phyloP scores from a whole-genome alignment of 2,888 invertebrate genomes.

The Tachystola acroxantha region DNA sequence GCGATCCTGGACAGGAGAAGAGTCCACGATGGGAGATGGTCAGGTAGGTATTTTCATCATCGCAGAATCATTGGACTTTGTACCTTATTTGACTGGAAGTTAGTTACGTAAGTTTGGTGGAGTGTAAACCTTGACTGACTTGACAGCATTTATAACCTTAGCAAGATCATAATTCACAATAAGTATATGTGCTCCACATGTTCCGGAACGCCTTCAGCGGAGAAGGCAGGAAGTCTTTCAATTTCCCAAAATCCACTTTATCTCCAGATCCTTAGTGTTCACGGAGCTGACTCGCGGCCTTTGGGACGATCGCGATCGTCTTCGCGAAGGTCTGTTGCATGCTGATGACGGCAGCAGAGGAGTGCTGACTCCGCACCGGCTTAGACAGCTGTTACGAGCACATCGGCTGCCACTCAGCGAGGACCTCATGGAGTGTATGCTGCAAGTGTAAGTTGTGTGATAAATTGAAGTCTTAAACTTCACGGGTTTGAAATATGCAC shows the following conservation, averaged over 20 bases:
- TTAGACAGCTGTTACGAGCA: slow-evolving; percentile 82
- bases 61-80: no score
- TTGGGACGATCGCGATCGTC: slow-evolving; percentile 81
- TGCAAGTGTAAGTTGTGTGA: slow-evolving; percentile 83
- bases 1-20: slow-evolving; percentile 70
- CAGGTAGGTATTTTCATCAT: slow-evolving; percentile 30
- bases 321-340: slow-evolving; percentile 55
- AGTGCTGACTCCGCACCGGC: slow-evolving; percentile 73
- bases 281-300: slow-evolving; percentile 83
- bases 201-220: no score
- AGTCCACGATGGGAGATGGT: slow-evolving; percentile 63
- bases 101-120: no score
- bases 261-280: slow-evolving; percentile 81
- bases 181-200: no score
- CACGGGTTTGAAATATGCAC: no score
- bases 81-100: no score
- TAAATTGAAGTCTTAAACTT: neutral
- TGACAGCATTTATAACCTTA: no score
- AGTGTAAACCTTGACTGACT: no score
- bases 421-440: slow-evolving; percentile 83
- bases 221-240: no score
- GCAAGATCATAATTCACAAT: no score
- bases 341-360: slow-evolving; percentile 71
- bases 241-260: no score
- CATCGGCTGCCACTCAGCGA: slow-evolving; percentile 83